phyloP scores from a whole-genome alignment of 2,888 invertebrate species.

The Ligdia adustata region DNA sequence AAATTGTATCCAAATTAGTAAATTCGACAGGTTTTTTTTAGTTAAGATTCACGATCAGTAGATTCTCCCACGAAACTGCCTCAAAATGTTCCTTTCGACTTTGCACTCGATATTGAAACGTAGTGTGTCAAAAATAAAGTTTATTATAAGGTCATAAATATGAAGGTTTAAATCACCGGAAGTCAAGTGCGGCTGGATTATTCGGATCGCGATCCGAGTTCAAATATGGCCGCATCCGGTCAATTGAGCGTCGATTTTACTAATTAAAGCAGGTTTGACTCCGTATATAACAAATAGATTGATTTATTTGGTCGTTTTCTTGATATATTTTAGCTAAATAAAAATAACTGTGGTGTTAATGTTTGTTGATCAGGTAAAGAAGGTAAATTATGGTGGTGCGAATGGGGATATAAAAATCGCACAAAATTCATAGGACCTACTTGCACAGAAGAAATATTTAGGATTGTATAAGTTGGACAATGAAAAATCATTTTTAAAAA shows the following conservation, averaged over 20 bases:
- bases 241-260: constrained; percentile 51
- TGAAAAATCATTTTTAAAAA: too few relatives aligned
- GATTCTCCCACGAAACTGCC: constrained; percentile 64
- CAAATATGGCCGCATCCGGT: constrained; percentile 66
- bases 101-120: constrained; percentile 39
- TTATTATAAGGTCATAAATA: constrained; percentile 28
- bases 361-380: constrained; percentile 3
- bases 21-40: too few relatives aligned
- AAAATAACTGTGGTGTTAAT: constrained; percentile 9
- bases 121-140: constrained; percentile 29
- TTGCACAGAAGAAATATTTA: too few relatives aligned
- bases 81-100: constrained; percentile 14
- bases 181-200: constrained; percentile 67
- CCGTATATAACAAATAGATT: constrained; percentile 28
- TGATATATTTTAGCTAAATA: constrained; percentile 19
- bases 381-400: too few relatives aligned
- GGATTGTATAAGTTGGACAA: too few relatives aligned
- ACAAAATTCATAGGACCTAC: too few relatives aligned
- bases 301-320: constrained; percentile 20
- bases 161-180: constrained; percentile 62
- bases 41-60: too few relatives aligned
- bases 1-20: too few relatives aligned
- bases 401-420: too few relatives aligned
- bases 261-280: constrained; percentile 39
- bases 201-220: constrained; percentile 70